Evolutionary conservation across 37 sponge, comb jelly and placozoan genomes (phyloP).

Genomic region (Chondrosia reniformis): DNA sequence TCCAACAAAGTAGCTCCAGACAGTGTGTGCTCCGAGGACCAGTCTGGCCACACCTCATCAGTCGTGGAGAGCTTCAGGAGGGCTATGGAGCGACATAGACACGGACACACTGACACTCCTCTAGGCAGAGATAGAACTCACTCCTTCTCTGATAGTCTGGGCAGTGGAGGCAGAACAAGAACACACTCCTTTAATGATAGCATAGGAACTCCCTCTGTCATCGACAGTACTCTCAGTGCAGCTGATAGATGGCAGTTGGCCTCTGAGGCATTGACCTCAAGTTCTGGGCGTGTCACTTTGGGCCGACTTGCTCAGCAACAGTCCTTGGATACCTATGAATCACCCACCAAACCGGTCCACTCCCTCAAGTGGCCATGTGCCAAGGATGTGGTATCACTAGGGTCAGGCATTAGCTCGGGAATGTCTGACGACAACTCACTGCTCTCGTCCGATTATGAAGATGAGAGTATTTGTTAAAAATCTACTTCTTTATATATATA

Average conservation of each 20-base stretch:
- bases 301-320: not conserved
- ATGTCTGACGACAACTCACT: constrained; percentile 1
- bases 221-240: constrained; percentile 3
- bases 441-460: constrained; percentile 3
- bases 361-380: constrained; percentile 17
- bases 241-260: constrained; percentile 16
- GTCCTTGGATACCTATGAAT: not conserved
- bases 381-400: constrained; percentile 16
- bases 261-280: not conserved
- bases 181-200: constrained; percentile 18
- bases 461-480: too few species aligned
- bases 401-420: constrained; percentile 1
- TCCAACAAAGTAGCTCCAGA: constrained; percentile 3
- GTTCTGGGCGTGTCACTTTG: not conserved
- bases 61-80: constrained; percentile 6
- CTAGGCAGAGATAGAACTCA: not conserved
- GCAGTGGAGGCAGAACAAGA: not conserved
- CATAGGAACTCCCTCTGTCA: not conserved
- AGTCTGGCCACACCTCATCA: constrained; percentile 1
- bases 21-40: constrained; percentile 13
- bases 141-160: not conserved
- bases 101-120: not conserved
- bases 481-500: too few species aligned
- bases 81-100: not conserved
- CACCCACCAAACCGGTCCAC: constrained; percentile 12